Evolutionary conservation across 2,797 vertebrate species (phyloP).

Genomic region (Myiotriccus ornatus): DNA sequence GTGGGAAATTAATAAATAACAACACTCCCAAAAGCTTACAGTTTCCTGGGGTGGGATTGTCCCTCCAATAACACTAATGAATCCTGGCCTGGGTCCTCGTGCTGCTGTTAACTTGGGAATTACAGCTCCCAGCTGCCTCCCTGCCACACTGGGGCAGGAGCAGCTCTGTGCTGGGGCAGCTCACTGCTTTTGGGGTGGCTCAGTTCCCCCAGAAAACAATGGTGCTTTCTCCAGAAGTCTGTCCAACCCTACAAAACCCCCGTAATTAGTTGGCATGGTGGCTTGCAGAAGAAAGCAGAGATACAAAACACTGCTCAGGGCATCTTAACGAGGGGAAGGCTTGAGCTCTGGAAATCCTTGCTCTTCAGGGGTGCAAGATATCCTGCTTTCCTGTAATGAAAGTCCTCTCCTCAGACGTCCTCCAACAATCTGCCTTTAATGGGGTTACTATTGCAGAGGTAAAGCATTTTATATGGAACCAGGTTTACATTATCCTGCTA

Average conservation of each 20-base stretch:
- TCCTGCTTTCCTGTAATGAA: conserved; percentile 30
- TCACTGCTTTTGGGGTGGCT: not conserved
- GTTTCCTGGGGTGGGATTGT: not conserved
- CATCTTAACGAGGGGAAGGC: not conserved
- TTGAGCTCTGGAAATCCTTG: conserved; percentile 20
- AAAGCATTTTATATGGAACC: conserved; percentile 83
- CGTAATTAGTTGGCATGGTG: not conserved
- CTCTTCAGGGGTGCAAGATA: conserved; percentile 50
- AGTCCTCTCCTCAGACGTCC: conserved; percentile 57
- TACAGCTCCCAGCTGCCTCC: not conserved
- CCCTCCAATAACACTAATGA: not conserved
- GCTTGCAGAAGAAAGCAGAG: not conserved
- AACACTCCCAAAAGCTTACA: not conserved
- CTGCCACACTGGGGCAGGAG: not conserved
- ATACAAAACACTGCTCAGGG: not conserved
- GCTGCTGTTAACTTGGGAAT: not conserved
- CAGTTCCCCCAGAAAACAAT: not conserved
- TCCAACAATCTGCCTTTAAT: conserved; percentile 76
- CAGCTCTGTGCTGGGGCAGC: not conserved
- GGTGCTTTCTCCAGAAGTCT: not conserved
- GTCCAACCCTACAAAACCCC: not conserved
- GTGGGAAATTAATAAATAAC: not conserved
- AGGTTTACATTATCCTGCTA: conserved; percentile 81
- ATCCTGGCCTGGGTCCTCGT: not conserved
- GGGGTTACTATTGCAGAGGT: conserved; percentile 76